These are phyloP conservation scores for Pyxicephalus adspersus DNA, from an alignment of 2,113 vertebrate genomes.

Conservation along the genomic window DNA sequence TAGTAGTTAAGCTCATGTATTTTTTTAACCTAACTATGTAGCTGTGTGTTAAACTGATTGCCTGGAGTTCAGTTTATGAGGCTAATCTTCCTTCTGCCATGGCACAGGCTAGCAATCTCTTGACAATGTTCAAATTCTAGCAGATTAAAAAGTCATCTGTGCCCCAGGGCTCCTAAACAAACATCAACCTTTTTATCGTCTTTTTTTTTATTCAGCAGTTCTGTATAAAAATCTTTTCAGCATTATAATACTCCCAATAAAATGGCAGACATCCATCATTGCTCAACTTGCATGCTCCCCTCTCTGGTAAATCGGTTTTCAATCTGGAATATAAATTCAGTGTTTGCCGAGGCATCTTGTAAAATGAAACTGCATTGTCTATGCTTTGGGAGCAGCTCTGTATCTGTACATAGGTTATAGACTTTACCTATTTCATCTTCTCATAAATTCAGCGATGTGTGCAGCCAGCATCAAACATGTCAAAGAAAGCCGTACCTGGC, in stretches of 20 bases:
- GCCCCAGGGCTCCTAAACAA: too few relatives aligned
- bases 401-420: background rate
- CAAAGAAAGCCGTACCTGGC: background rate
- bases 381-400: background rate
- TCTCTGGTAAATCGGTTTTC: background rate
- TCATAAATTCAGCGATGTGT: conserved; percentile 28
- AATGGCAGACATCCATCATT: background rate
- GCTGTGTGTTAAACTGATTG: too few relatives aligned
- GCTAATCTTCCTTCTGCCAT: too few relatives aligned
- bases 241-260: background rate
- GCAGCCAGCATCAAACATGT: conserved; percentile 23
- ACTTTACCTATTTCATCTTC: background rate
- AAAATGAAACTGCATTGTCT: conserved; percentile 25
- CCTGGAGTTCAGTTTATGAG: too few relatives aligned
- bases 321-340: conserved; percentile 23
- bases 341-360: conserved; percentile 20
- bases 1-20: too few relatives aligned
- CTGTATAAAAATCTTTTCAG: background rate
- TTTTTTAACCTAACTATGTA: too few relatives aligned
- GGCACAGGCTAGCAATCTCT: too few relatives aligned
- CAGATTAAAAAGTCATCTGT: too few relatives aligned
- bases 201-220: too few relatives aligned
- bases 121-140: too few relatives aligned
- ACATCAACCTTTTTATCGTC: too few relatives aligned
- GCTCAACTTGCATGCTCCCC: background rate